Percentiles rank a stretch among this genome's conserved stretches.
These are phyloP conservation scores for Pomacea maculata DNA, from an alignment of 1,140 invertebrate genomes.

Conservation along the genomic window DNA sequence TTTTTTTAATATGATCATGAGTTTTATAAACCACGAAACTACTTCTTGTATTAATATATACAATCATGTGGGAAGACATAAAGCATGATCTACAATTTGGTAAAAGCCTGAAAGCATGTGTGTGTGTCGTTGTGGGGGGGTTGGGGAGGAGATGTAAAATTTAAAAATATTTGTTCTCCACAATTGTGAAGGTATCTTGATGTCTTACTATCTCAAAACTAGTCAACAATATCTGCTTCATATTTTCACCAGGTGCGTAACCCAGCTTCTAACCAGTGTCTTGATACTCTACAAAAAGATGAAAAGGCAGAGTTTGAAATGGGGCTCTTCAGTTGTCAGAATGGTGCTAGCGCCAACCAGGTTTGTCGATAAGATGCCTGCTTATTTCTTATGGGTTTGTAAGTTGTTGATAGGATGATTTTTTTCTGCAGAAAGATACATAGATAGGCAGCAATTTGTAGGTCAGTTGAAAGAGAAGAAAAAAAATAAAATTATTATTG, in stretches of 20 bases:
- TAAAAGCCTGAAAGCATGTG: no score
- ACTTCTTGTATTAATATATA: background rate
- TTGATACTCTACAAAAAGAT: slow-evolving; percentile 81
- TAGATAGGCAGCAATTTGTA: background rate
- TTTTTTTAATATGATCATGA: background rate
- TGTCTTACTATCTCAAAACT: no score
- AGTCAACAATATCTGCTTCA: background rate
- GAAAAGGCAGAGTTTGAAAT: slow-evolving; percentile 76
- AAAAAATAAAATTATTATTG: background rate
- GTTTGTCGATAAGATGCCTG: slow-evolving; percentile 48
- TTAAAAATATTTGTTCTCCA: no score
- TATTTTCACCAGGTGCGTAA: slow-evolving; percentile 63
- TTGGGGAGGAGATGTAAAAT: no score
- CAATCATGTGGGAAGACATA: no score
- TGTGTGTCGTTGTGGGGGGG: background rate
- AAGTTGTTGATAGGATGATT: background rate
- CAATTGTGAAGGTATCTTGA: no score
- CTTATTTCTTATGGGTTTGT: background rate
- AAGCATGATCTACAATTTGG: no score
- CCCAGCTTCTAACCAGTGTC: slow-evolving; percentile 73
- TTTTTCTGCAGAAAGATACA: background rate
- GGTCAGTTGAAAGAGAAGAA: no score
- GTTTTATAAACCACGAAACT: no score
- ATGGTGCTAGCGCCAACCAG: slow-evolving; percentile 71
- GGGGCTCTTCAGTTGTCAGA: slow-evolving; percentile 81